Base-by-base conservation (phyloP, 2,888 invertebrate genomes). In the Acronicta aceris region DNA sequence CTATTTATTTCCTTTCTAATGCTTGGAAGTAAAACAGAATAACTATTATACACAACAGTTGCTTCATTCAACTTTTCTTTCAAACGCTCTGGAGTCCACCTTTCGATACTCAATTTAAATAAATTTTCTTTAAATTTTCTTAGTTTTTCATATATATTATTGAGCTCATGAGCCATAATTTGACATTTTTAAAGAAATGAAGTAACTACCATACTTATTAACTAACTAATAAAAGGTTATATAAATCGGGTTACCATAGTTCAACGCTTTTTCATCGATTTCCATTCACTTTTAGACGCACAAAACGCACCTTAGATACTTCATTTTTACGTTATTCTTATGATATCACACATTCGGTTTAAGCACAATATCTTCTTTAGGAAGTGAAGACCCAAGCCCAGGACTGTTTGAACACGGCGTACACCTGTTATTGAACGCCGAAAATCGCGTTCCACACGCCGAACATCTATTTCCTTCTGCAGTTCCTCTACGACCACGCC, bases 161-260 rank as follows among this genome's bases (percentile, higher is more conserved):
- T 43, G 10, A 57, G 57, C 40, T 57, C 45, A 21, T 27, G 57
- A 13, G 57, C 57, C 57, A 57, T 57, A 38, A 13, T 45, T 43
- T 5, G 15, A 47, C 47, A 47, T 47, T 33, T 30, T 47, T 16
- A 46, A 46, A 10, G 15, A 12, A 47, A 16, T 30, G 5, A 16
- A 47, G 30, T 47, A 30, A 30, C 5, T 16, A 47, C 12, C 33
- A 12, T 47, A 47, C 10, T 15, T 47, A 36, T 33, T 33, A 16
- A 47, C 33, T 47, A 47, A 47, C 33, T 47, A 47, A 47, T 36
- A 33, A 47, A 8, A 17, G 13, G 7, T 33, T 33, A 47, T 17
- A 47, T 33, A 47, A 25, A 47, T 33, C 33, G 38, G 33, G 33
- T 33, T 36, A 36, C 47, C 47, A 47, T 47, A 47, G 33, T 47